phyloP scores from a whole-genome alignment of 2,888 invertebrate genomes.

The Geotrupes spiniger region DNA sequence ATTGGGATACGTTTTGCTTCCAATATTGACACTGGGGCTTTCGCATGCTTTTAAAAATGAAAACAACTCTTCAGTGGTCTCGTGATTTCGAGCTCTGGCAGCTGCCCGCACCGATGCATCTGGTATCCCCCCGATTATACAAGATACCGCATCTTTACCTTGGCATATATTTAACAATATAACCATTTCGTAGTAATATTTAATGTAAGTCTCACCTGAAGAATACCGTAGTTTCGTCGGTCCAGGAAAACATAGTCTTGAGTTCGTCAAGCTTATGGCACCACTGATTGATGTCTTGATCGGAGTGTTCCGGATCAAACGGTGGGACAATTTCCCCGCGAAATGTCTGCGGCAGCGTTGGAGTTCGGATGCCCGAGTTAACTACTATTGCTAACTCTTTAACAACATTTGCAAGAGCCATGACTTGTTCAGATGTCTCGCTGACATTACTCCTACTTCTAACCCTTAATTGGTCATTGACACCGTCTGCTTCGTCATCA shows the following conservation, averaged over 20 bases:
- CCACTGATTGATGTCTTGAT: not conserved
- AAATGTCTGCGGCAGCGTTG: not conserved
- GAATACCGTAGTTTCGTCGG: not conserved
- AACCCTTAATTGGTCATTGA: no score
- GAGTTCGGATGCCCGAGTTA: not conserved
- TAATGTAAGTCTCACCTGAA: not conserved
- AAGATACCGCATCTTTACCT: conserved; percentile 1
- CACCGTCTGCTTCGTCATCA: no score
- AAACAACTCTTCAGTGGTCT: not conserved
- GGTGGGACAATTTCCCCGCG: not conserved
- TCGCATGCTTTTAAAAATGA: not conserved
- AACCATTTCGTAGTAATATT: not conserved
- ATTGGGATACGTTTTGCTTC: no score
- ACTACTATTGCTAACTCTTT: not conserved
- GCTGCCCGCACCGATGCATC: not conserved
- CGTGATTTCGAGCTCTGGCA: not conserved
- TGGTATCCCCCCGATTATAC: not conserved
- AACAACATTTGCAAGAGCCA: not conserved
- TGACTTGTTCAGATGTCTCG: not conserved
- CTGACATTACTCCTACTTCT: no score
- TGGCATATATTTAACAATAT: not conserved
- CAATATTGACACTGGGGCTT: no score
- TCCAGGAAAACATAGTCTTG: not conserved
- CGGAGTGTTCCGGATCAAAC: not conserved
- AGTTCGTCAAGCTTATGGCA: not conserved